Conservation (phyloP, 2,797 vertebrate species). For the Novumbra hubbsi region DNA sequence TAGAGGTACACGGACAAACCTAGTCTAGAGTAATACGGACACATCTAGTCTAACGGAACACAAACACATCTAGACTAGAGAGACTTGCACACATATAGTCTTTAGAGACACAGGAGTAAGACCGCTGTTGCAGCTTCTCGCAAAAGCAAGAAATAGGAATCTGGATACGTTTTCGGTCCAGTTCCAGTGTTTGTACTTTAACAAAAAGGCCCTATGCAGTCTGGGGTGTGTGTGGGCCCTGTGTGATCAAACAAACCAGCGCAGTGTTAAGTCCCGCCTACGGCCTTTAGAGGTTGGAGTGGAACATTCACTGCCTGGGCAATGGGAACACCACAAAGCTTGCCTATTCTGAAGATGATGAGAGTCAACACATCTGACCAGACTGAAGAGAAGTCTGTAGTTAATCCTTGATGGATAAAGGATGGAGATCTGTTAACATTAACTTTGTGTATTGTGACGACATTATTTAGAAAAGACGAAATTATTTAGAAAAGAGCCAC, state of each 20-base stretch:
- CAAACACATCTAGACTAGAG: not conserved
- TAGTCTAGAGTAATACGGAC: not conserved
- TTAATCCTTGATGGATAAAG: not conserved
- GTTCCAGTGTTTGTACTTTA: not conserved
- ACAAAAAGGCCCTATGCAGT: not conserved
- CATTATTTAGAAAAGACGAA: too few relatives aligned
- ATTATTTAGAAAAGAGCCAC: too few relatives aligned
- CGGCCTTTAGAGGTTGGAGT: not conserved
- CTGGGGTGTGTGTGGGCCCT: slow-evolving; percentile 5
- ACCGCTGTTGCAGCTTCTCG: not conserved
- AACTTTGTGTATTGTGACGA: too few relatives aligned
- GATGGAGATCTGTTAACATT: too few relatives aligned
- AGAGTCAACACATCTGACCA: not conserved
- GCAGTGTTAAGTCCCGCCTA: not conserved
- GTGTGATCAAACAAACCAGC: slow-evolving; percentile 3
- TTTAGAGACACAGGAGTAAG: not conserved
- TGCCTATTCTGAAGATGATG: not conserved
- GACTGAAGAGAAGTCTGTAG: not conserved
- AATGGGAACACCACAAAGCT: not conserved
- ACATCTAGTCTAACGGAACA: not conserved
- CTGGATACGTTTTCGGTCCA: not conserved
- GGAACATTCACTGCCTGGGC: not conserved
- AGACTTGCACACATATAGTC: too few relatives aligned
- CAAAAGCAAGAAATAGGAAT: slow-evolving; percentile 10
- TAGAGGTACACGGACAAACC: not conserved